phyloP scores from a whole-genome alignment of 2,888 invertebrate genomes.

The Caradrina clavipalpis region DNA sequence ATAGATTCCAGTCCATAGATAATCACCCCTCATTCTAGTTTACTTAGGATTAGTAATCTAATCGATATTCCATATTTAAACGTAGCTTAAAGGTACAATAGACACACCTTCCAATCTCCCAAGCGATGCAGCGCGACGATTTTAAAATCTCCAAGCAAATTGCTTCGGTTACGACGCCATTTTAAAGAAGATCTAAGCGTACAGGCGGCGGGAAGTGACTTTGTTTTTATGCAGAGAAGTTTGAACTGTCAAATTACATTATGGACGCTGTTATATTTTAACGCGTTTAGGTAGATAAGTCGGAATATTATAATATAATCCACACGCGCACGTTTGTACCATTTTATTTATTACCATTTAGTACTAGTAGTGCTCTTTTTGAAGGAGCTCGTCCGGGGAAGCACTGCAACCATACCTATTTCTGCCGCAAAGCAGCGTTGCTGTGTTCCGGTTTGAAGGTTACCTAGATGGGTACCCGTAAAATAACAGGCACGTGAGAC shows the following conservation, averaged over 20 bases:
- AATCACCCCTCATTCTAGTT: constrained; percentile 38
- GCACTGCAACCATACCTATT: too few relatives aligned
- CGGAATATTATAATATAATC: too few relatives aligned
- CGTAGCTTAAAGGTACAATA: constrained; percentile 8
- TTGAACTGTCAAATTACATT: background rate
- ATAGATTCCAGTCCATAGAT: constrained; percentile 24
- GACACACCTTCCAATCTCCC: constrained; percentile 10
- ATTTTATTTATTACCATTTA: background rate
- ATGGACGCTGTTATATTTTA: background rate
- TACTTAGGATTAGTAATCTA: constrained; percentile 55
- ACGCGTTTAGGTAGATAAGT: too few relatives aligned
- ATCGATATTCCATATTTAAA: constrained; percentile 43
- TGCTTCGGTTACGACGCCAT: background rate
- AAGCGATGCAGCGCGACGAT: background rate
- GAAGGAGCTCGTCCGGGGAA: too few relatives aligned
- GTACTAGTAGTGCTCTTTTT: too few relatives aligned
- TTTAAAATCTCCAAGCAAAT: constrained; percentile 11
- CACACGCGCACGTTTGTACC: background rate
- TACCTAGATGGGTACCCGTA: too few relatives aligned
- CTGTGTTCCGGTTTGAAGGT: too few relatives aligned
- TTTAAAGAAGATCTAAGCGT: background rate
- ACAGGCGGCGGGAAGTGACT: too few relatives aligned
- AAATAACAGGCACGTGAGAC: too few relatives aligned
- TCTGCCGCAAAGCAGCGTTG: too few relatives aligned
- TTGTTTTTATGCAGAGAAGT: background rate